Percentiles rank a stretch among this genome's conserved stretches.
Evolutionary conservation across 2,888 invertebrate genomes (phyloP).

Genomic region (Eilema caniola): DNA sequence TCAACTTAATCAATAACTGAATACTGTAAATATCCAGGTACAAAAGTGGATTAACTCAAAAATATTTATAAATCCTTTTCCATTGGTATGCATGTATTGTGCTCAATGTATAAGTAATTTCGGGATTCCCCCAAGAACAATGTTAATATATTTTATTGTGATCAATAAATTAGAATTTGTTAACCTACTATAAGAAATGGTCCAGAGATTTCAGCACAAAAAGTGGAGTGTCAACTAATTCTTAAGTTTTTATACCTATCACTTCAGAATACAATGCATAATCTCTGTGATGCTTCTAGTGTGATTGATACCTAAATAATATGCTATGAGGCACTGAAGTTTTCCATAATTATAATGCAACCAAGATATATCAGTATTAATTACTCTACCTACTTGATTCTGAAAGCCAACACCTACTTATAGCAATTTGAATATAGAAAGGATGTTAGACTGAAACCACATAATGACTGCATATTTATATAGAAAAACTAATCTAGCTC

Average conservation of each 20-base stretch:
- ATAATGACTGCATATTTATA: constrained; percentile 33
- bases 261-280: background rate
- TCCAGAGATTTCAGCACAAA: background rate
- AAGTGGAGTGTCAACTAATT: background rate
- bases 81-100: too few species aligned
- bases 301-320: constrained; percentile 1
- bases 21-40: too few species aligned
- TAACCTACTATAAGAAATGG: too few species aligned
- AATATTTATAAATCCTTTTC: too few species aligned
- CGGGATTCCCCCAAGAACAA: too few species aligned
- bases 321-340: constrained; percentile 19
- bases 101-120: too few species aligned
- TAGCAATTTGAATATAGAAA: constrained; percentile 18
- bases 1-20: too few species aligned
- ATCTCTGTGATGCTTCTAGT: background rate
- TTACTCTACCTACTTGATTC: background rate
- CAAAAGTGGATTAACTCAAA: too few species aligned
- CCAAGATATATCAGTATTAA: background rate
- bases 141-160: too few species aligned
- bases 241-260: background rate
- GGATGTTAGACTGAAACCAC: background rate
- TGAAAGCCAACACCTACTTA: constrained; percentile 21
- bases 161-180: too few species aligned
- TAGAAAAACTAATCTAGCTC: constrained; percentile 52
- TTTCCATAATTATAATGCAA: background rate